Evolutionary conservation across 2,113 vertebrate species (phyloP).

Genomic region (Galbula dea): DNA sequence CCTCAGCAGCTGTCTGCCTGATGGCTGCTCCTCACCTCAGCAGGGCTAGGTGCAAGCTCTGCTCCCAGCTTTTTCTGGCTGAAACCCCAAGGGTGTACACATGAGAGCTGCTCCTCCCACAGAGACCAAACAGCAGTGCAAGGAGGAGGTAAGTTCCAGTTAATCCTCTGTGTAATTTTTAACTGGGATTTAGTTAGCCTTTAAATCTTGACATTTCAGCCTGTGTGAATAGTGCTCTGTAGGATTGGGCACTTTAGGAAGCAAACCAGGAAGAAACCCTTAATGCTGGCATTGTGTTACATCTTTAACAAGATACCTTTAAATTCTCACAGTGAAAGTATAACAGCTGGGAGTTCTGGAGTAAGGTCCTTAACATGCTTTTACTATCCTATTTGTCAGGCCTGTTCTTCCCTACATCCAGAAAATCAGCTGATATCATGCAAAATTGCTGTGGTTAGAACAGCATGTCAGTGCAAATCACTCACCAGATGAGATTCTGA

Average conservation of each 20-base stretch:
- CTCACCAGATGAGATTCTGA: not conserved
- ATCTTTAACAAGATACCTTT: slow-evolving; percentile 1
- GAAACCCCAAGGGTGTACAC: not conserved
- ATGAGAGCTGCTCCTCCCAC: not conserved
- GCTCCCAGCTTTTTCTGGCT: not conserved
- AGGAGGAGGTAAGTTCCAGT: not conserved
- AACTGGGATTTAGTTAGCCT: not conserved
- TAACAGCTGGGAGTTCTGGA: slow-evolving; percentile 7
- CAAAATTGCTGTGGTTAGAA: not conserved
- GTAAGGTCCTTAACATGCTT: not conserved
- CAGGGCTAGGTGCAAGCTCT: fast-evolving
- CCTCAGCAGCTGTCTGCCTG: not conserved
- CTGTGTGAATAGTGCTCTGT: not conserved
- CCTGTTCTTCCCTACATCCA: not conserved
- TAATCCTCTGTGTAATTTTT: not conserved
- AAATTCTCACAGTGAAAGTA: not conserved
- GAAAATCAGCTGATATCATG: not conserved
- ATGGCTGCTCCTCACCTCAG: not conserved
- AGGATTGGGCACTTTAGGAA: not conserved
- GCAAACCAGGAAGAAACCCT: not conserved
- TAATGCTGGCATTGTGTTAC: not conserved
- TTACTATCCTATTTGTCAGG: not conserved
- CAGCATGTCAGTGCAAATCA: not conserved
- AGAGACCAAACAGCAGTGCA: not conserved
- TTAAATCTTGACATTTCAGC: not conserved